Percentiles rank a stretch among this genome's conserved stretches.
Conservation (phyloP, 2,797 vertebrate genomes). For the Stomatorhinus walkeri region DNA sequence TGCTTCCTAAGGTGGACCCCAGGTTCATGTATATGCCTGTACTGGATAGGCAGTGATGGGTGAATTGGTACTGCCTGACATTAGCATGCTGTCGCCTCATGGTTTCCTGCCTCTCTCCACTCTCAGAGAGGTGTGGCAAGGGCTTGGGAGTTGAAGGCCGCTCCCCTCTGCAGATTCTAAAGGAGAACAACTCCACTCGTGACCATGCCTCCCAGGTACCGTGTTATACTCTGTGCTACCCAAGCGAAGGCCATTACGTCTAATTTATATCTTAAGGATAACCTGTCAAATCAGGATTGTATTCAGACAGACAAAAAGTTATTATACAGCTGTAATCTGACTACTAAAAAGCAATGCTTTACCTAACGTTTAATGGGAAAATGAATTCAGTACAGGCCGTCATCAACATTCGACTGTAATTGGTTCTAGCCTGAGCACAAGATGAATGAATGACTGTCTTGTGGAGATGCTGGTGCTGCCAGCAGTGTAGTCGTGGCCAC, state of each 20-base stretch:
- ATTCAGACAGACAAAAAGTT: too few species aligned
- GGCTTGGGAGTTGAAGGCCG: constrained; percentile 56
- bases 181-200: constrained; percentile 67
- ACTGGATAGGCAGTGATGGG: neutral
- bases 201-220: constrained; percentile 53
- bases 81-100: neutral
- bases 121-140: constrained; percentile 41
- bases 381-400: neutral
- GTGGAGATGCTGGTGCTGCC: neutral
- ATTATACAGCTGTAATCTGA: too few species aligned
- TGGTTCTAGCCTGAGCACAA: neutral
- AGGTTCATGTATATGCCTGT: neutral
- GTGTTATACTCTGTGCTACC: too few species aligned
- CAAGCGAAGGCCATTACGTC: neutral
- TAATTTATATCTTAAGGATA: neutral
- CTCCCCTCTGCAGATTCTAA: constrained; percentile 79
- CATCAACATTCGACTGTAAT: neutral
- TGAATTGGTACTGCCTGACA: neutral
- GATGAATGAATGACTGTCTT: neutral
- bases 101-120: neutral
- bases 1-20: neutral
- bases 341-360: too few species aligned
- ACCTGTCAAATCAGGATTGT: neutral
- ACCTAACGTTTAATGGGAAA: neutral
- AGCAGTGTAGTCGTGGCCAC: neutral